Evolutionary conservation across 1,140 invertebrate genomes (phyloP).

Genomic region (Ladona fulva): DNA sequence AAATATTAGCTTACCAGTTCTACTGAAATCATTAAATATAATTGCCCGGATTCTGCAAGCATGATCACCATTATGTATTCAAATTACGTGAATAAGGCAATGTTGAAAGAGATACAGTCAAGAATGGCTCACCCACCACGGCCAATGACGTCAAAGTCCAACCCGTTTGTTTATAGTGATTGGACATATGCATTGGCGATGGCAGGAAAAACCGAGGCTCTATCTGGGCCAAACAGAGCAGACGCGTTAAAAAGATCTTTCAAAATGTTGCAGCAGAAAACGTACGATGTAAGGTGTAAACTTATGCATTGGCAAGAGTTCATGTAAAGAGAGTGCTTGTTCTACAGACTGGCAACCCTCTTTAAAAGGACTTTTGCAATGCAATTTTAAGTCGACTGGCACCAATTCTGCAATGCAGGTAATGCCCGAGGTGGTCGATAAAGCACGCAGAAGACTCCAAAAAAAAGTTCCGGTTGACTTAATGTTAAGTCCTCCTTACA

Average conservation of each 20-base stretch:
- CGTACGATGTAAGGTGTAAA: not conserved
- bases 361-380: not conserved
- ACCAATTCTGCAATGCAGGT: not conserved
- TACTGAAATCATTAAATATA: not conserved
- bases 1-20: not conserved
- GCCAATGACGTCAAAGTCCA: constrained; percentile 7
- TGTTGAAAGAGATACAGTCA: not conserved
- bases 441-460: not conserved
- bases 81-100: not conserved
- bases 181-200: constrained; percentile 1
- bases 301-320: not conserved
- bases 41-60: not conserved
- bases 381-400: not conserved
- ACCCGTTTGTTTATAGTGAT: constrained; percentile 1
- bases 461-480: not conserved
- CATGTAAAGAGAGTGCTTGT: constrained; percentile 4
- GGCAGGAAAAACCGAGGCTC: constrained; percentile 1
- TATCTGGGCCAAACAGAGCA: not conserved
- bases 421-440: not conserved
- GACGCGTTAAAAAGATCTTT: not conserved
- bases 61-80: not conserved
- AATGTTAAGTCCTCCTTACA: not conserved
- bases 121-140: not conserved
- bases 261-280: not conserved
- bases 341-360: not conserved